These are phyloP conservation scores for Diadegma fenestrale DNA, from an alignment of 2,888 invertebrate genomes.

Conservation along the genomic window DNA sequence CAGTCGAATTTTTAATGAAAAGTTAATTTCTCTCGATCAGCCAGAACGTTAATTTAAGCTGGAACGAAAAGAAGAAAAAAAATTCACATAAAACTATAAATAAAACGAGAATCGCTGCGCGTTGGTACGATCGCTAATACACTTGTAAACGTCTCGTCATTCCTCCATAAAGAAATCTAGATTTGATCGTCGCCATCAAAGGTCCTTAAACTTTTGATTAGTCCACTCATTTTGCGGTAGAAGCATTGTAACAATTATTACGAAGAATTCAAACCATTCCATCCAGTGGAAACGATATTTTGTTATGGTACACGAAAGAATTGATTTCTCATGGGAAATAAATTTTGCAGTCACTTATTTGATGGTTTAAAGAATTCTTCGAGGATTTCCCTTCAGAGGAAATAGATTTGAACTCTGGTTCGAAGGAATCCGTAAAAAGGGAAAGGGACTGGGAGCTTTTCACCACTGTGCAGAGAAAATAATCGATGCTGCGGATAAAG, in stretches of 20 bases:
- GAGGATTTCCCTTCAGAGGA: background rate
- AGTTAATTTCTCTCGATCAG: conserved; percentile 13
- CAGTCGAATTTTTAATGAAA: background rate
- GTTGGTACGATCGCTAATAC: conserved; percentile 53
- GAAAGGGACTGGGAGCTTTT: background rate
- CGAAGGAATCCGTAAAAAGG: background rate
- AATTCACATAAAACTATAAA: conserved; percentile 22
- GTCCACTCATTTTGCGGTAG: too few relatives aligned
- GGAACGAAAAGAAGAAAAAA: conserved; percentile 9
- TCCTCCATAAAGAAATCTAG: conserved; percentile 66
- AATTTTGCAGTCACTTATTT: background rate
- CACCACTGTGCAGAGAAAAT: background rate
- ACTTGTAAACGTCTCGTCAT: conserved; percentile 66
- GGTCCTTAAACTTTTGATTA: too few relatives aligned
- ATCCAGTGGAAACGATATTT: background rate
- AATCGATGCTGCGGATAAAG: background rate
- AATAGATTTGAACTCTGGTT: background rate
- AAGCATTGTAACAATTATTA: background rate
- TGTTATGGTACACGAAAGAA: background rate
- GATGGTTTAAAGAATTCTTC: background rate
- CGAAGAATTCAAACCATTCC: background rate
- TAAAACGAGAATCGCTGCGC: conserved; percentile 17
- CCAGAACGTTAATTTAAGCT: background rate
- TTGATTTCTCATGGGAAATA: background rate
- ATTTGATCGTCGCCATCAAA: too few relatives aligned